Base-by-base conservation (phyloP, 2,113 vertebrate genomes). In the Butorides virescens region DNA sequence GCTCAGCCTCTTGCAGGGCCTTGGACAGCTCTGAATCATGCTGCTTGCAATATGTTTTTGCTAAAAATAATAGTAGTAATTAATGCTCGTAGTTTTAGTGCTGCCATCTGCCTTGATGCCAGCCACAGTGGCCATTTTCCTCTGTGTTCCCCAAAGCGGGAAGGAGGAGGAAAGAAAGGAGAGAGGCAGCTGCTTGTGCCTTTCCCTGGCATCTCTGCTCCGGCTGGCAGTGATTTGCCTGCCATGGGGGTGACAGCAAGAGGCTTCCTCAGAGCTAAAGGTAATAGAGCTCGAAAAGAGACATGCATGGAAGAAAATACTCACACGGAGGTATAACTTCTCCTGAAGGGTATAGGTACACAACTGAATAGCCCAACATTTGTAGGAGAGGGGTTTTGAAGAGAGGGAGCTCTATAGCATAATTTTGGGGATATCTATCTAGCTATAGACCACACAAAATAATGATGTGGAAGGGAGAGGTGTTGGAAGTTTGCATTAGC, bases 1-100 rank as follows among this genome's bases (percentile, higher is more conserved):
- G 13, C 85, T 93, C 90, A 95, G 91, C 66, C 86, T 93, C 87
- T 96, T 93, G 46, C 81, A 86, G 86, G 72, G 50, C 52, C 80
- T 86, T 92, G 91, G 92, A 70, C 86, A 84, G 81, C 92, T 94
- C 88, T 86, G 93, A 97, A 94, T 95, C 92, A 47, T 8, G 59
- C 91, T 83, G 90, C 76, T 88, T 80, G 56, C 95, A 97, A 96
- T 97, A 97, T 94, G 97, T 70, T 92, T 89, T 90, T 77, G 44
- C 91, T 97, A 93, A 95, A 97, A 97, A 96, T 95, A 94, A 96
- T 92, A 85, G 87, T 88, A 73, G 92, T 95, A 96, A 97, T 96
- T 97, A 97, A 95, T 93, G 90, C 92, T 95, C 58, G 92, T 94
- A 46, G 10, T 56, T 87, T 82, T 80, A 88, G 59, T 91, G 23